Evolutionary conservation across 2,888 invertebrate genomes (phyloP).

Genomic region (Octonoba sinensis): DNA sequence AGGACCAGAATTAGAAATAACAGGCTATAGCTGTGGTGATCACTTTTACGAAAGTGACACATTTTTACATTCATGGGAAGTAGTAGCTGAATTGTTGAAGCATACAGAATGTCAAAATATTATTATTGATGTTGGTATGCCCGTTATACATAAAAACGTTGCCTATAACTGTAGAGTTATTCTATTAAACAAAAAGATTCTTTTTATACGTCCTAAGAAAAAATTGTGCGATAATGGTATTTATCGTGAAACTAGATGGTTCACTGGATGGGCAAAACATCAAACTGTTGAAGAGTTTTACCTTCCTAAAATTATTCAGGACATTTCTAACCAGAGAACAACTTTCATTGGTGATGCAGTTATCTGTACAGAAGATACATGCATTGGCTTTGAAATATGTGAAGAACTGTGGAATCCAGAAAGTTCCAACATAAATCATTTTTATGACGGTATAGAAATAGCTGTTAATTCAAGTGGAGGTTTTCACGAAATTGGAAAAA

Average conservation of each 20-base stretch:
- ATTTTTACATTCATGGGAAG: slow-evolving; percentile 95
- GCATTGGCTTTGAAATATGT: slow-evolving; percentile 96
- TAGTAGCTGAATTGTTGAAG: slow-evolving; percentile 84
- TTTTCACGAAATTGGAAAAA: slow-evolving; percentile 93
- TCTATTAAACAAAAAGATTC: slow-evolving; percentile 88
- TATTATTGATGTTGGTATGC: slow-evolving; percentile 96
- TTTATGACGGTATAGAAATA: slow-evolving; percentile 94
- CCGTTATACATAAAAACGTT: slow-evolving; percentile 93
- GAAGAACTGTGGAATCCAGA: slow-evolving; percentile 93
- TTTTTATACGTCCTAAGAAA: slow-evolving; percentile 95
- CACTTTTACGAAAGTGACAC: slow-evolving; percentile 98
- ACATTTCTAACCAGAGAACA: slow-evolving; percentile 78
- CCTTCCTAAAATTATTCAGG: slow-evolving; percentile 86
- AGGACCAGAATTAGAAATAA: slow-evolving; percentile 95
- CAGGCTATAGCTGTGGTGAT: slow-evolving; percentile 97
- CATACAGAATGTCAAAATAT: slow-evolving; percentile 87
- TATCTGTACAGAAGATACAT: slow-evolving; percentile 90
- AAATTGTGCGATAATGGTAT: slow-evolving; percentile 92
- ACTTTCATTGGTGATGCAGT: slow-evolving; percentile 97
- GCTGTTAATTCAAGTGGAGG: slow-evolving; percentile 90
- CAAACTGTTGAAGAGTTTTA: slow-evolving; percentile 85
- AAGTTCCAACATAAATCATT: slow-evolving; percentile 86
- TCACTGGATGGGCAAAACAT: slow-evolving; percentile 89
- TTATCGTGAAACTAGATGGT: slow-evolving; percentile 95
- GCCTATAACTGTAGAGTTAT: slow-evolving; percentile 95